phyloP scores from a whole-genome alignment of 2,113 vertebrate genomes.

The Periophthalmodon schlosseri region DNA sequence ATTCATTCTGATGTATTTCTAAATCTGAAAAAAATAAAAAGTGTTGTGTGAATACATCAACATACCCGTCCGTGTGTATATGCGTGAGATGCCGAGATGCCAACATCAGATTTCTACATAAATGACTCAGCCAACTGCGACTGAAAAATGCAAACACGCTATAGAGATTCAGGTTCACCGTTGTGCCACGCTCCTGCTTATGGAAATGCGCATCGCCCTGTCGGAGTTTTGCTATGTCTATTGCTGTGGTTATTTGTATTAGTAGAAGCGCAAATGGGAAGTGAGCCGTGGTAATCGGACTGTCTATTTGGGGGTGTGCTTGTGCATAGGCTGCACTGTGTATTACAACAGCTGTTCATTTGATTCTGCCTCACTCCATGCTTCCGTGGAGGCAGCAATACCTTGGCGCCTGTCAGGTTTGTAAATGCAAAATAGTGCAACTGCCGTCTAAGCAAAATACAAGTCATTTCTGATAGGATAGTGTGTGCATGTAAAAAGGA shows the following conservation, averaged over 20 bases:
- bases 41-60: not conserved
- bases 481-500: not conserved
- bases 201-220: constrained; percentile 45
- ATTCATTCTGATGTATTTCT: constrained; percentile 18
- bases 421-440: constrained; percentile 38
- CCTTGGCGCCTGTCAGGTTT: constrained; percentile 51
- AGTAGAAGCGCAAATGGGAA: constrained; percentile 24
- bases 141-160: constrained; percentile 67
- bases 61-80: constrained; percentile 9
- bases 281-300: constrained; percentile 32
- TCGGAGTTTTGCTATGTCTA: constrained; percentile 28
- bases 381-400: constrained; percentile 29
- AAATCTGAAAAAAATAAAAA: constrained; percentile 23
- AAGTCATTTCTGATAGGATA: constrained; percentile 47
- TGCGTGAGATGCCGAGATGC: constrained; percentile 46
- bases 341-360: constrained; percentile 51
- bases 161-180: constrained; percentile 33
- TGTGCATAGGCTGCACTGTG: not conserved
- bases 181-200: constrained; percentile 50
- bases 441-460: constrained; percentile 28
- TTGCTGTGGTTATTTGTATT: constrained; percentile 37
- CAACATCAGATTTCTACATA: constrained; percentile 50
- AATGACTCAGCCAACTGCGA: constrained; percentile 53
- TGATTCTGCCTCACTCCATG: constrained; percentile 41
- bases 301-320: constrained; percentile 24